Base-by-base conservation (phyloP, 2,113 vertebrate species). In the Archocentrus centrarchus region DNA sequence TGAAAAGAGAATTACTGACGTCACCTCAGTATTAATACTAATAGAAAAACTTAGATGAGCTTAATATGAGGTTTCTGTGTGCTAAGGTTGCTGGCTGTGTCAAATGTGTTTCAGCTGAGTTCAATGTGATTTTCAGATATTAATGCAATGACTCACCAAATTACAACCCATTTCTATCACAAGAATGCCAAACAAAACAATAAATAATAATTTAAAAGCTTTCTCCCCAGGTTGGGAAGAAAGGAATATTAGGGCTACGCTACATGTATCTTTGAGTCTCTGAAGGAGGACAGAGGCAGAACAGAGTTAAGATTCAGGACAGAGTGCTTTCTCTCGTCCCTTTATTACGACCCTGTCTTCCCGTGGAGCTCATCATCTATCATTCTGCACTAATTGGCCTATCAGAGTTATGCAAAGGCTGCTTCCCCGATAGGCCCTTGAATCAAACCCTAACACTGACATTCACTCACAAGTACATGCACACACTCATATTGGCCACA, bases 301-400 rank as follows among this genome's bases (percentile, higher is more conserved):
- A 63, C 11, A 50, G 75, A 88, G 85, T 91, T 88, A 84, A 81
- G 80, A 93, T 93, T 90, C 87, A 89, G 87, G 87, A 88, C 85
- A 82, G 77, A 88, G 82, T 70, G 79, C 81, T 55, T 70, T 79
- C 79, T 81, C 76, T 80, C 53, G 32, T 73, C 73, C 63, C 63
- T 85, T 75, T 82, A 89, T 94, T 91, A 92, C n/a, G 60, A 89
- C 85, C 90, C 88, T 55, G 86, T 88, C 92, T 86, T 85, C 79
- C 77, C 6, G 8, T 39, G 78, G 68, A 88, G 88, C 79, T 90
- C 87, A 92, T 92, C 90, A 91, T 93, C 89, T 88, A 92, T 94
- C 92, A 93, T 92, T 90, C 88, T 70, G 89, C 83, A 88, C 90
- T 94, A 94, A 94, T 94, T 93, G 91, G 85, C 79, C 90, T 84